Percentiles rank a stretch among this genome's conserved stretches.
These are phyloP conservation scores for Rhopalosiphum padi DNA, from an alignment of 1,140 invertebrate species.

Conservation along the genomic window DNA sequence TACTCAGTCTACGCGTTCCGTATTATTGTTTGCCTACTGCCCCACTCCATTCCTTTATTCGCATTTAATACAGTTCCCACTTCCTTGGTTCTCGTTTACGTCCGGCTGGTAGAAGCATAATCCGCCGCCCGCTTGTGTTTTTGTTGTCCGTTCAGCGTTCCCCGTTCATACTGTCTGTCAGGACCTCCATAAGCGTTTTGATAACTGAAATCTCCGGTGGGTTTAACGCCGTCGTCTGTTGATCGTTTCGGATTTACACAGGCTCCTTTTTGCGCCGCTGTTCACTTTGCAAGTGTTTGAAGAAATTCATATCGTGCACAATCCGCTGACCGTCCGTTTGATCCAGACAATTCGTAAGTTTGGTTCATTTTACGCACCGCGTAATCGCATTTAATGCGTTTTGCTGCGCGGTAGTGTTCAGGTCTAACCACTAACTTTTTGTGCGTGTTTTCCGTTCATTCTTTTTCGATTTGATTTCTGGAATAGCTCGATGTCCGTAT, in stretches of 20 bases:
- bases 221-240: neutral
- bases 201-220: neutral
- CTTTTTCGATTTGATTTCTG: neutral
- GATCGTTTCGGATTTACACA: neutral
- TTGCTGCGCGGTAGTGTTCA: neutral
- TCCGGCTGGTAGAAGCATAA: neutral
- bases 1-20: neutral
- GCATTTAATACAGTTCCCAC: too few relatives aligned
- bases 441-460: neutral
- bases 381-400: neutral
- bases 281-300: neutral
- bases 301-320: neutral
- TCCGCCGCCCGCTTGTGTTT: neutral
- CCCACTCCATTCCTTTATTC: neutral
- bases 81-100: too few relatives aligned
- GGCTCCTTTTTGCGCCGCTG: neutral
- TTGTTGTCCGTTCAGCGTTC: neutral
- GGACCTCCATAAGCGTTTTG: neutral
- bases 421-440: neutral
- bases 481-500: neutral
- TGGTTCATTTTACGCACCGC: neutral
- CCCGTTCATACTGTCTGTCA: neutral
- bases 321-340: neutral
- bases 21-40: neutral
- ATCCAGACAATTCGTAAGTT: neutral